Percentiles rank a stretch among this genome's conserved stretches.
Evolutionary conservation across 2,888 invertebrate species (phyloP).

Genomic region (Coelinius sp.): DNA sequence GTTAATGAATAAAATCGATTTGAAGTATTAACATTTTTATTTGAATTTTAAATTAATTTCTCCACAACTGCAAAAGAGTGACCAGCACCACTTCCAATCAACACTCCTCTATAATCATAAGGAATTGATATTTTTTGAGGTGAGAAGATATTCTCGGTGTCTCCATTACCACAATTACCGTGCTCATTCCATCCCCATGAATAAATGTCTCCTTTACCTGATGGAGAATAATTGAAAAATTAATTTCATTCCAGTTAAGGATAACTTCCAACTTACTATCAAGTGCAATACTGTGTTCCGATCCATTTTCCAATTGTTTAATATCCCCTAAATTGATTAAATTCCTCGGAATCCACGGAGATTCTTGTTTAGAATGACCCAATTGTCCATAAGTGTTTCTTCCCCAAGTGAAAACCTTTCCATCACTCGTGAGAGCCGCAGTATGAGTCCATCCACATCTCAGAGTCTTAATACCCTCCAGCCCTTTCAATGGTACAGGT

Average conservation of each 20-base stretch:
- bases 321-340: slow-evolving; percentile 70
- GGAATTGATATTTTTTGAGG: slow-evolving; percentile 68
- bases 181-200: slow-evolving; percentile 95
- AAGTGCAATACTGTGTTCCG: slow-evolving; percentile 84
- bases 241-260: neutral
- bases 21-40: neutral
- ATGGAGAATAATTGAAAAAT: no score
- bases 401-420: slow-evolving; percentile 82
- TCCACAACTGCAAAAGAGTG: slow-evolving; percentile 67
- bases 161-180: slow-evolving; percentile 84
- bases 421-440: slow-evolving; percentile 76
- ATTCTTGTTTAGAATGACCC: slow-evolving; percentile 70
- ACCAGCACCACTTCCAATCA: slow-evolving; percentile 68
- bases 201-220: slow-evolving; percentile 77
- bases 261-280: slow-evolving; percentile 61
- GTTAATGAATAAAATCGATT: neutral
- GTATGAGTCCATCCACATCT: slow-evolving; percentile 87
- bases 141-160: slow-evolving; percentile 69
- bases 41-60: neutral
- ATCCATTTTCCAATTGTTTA: slow-evolving; percentile 78
- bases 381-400: slow-evolving; percentile 86
- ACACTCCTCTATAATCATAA: slow-evolving; percentile 43
- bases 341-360: slow-evolving; percentile 45
- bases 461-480: slow-evolving; percentile 71
- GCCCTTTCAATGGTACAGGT: slow-evolving; percentile 72